A percentile compares a stretch with the other conserved stretches of the same genome.
Evolutionary conservation across 2,888 invertebrate genomes (phyloP).

Genomic region (Helleia helle): DNA sequence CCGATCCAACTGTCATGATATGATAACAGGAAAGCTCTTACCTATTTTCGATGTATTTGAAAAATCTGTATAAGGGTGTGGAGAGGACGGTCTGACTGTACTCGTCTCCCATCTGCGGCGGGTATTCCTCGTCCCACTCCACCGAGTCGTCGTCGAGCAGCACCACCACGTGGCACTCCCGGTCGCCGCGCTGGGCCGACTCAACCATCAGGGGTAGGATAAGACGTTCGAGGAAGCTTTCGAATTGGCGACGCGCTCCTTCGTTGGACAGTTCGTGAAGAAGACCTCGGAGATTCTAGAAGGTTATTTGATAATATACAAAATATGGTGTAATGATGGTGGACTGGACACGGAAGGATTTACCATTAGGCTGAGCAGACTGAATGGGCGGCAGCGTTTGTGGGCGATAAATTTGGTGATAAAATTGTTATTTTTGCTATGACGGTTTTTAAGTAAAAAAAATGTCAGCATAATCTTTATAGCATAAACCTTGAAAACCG

Average conservation of each 20-base stretch:
- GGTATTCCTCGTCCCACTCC: constrained; percentile 99
- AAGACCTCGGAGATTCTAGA: constrained; percentile 93
- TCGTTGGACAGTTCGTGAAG: constrained; percentile 99
- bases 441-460: no score
- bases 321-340: no score
- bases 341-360: no score
- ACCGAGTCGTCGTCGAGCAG: constrained; percentile 95
- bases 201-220: constrained; percentile 98
- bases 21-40: constrained; percentile 23
- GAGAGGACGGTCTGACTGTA: constrained; percentile 97
- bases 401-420: no score
- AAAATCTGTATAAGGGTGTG: constrained; percentile 97
- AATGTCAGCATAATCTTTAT: no score
- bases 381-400: no score
- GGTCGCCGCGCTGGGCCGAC: constrained; percentile 93
- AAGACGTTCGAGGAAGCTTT: constrained; percentile 94
- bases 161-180: constrained; percentile 97
- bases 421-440: no score
- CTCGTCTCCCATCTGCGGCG: constrained; percentile 99
- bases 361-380: no score
- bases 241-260: constrained; percentile 98
- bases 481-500: no score
- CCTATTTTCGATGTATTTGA: constrained; percentile 98
- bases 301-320: no score
- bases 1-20: not conserved